Evolutionary conservation across 2,888 invertebrate genomes (phyloP), one percentile per base, ranked within the genome.

Genomic region (Parthenolecanium corni): DNA sequence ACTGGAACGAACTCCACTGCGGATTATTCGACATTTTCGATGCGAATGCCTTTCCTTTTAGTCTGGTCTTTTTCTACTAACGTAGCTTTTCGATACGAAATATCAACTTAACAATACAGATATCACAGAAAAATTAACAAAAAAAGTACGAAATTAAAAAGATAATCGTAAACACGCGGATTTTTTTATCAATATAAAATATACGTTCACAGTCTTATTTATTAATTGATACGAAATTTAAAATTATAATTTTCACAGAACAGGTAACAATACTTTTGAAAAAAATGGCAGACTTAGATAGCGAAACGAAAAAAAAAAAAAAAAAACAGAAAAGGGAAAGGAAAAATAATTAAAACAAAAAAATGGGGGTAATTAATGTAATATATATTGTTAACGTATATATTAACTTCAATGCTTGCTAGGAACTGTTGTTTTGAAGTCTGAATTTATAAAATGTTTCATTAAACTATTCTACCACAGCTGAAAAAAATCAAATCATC

Each of bases 21-120:
- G 85, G 82, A 84, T 86, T 85, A 77, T 80, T 84, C 77, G 85
- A 85, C 86, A 86, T 85, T 49, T 4, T 31, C 4, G n/a, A n/a
- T n/a, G n/a, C n/a, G 21, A 63, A 63, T 63, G 53, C 36, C 47
- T 53, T 24, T 3, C 24, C 42, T 44, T 20, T 4, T 14, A 44
- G 14, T 18, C 40, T 42, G 54, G 38, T 31, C 9, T 31, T 31
- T 31, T 31, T 31, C 9, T 31, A 4, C 9, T 31, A 31, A 31
- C 4, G 31, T 6, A 31, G 31, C 5, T 31, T 31, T 9, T 54
- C 20, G 23, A n/a, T n/a, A n/a, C n/a, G n/a, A 38, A 40, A 38
- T 54, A 31, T 47, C 25, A 52, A 40, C n/a, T 52, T 52, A 52
- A 61, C 36, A 52, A 62, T 62, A 62, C 47, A 47, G 38, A 63